Evolutionary conservation across 2,113 vertebrate species (phyloP), one percentile per base, ranked within the genome.

Genomic region (Oncorhynchus masou): DNA sequence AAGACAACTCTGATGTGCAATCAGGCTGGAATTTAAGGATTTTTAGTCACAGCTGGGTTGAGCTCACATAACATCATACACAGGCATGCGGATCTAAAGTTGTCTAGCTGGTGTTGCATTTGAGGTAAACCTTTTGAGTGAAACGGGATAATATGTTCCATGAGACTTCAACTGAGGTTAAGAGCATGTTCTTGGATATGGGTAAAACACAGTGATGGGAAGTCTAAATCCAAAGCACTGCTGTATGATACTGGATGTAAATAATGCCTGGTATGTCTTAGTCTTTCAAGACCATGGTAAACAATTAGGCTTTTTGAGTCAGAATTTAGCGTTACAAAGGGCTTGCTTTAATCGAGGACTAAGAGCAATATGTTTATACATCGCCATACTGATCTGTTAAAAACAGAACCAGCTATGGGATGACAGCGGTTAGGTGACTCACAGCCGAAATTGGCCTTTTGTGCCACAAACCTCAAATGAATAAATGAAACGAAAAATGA

Each of bases 81-180:
- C 81, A 90, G 90, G 85, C 80, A 76, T 60, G 60, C 31, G 68
- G 75, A 87, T 81, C 77, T 73, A 70, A 85, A 84, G 73, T 79
- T 85, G 85, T 81, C 84, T 34, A 75, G 71, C 83, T 83, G 71
- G 75, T 80, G 71, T 83, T 83, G 82, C 79, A 31, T 84, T 87
- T 81, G 83, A 86, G 84, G 85, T 73, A 79, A 89, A 86, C 74
- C 70, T 89, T 86, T 84, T 68, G 68, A 88, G 73, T 75, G 83
- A 88, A 89, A 88, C 83, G 71, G 75, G 78, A 85, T 91, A 85
- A 87, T 88, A 75, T 76, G 82, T 84, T 88, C 84, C 86, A 84
- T 79, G 75, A 82, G 74, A 80, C 77, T 77, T 67, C 65, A 64
- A 79, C 74, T 25, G 76, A 80, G 68, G 85, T 82, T 86, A 15